Evolutionary conservation across 2,797 vertebrate genomes (phyloP).

Genomic region (Bradypodion pumilum): DNA sequence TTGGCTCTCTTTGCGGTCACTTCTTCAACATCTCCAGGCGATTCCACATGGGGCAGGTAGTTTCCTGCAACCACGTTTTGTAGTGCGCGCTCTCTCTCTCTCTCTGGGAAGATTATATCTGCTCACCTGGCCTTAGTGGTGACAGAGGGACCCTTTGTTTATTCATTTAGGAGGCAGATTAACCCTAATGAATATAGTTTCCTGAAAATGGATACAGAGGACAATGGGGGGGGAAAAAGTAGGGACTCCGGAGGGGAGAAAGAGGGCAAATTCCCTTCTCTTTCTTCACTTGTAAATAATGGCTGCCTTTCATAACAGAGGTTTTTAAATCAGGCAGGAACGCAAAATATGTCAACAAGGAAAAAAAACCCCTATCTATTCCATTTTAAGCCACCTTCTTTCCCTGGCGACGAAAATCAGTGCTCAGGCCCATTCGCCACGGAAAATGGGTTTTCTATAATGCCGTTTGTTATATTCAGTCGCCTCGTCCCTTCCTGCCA

Average conservation of each 20-base stretch:
- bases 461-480: conserved; percentile 17
- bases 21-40: conserved; percentile 69
- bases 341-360: conserved; percentile 86
- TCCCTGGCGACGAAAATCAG: conserved; percentile 36
- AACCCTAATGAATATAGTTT: conserved; percentile 87
- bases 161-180: conserved; percentile 91
- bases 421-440: not conserved
- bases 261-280: conserved; percentile 85
- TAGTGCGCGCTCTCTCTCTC: conserved; percentile 57
- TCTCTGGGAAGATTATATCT: conserved; percentile 86
- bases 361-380: conserved; percentile 67
- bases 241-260: conserved; percentile 56
- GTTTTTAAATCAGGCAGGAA: conserved; percentile 88
- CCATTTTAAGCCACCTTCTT: conserved; percentile 66
- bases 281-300: conserved; percentile 98
- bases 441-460: not conserved
- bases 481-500: not conserved
- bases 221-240: conserved; percentile 76
- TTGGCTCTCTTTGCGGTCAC: conserved; percentile 45
- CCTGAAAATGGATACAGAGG: conserved; percentile 87
- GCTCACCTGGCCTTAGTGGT: conserved; percentile 87
- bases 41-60: conserved; percentile 91
- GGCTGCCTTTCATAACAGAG: conserved; percentile 83
- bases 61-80: conserved; percentile 84
- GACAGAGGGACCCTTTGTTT: conserved; percentile 97